Evolutionary conservation across 2,888 invertebrate species (phyloP), one percentile per base, ranked within the genome.

Genomic region (Galeopsomyia nigrocyanea): DNA sequence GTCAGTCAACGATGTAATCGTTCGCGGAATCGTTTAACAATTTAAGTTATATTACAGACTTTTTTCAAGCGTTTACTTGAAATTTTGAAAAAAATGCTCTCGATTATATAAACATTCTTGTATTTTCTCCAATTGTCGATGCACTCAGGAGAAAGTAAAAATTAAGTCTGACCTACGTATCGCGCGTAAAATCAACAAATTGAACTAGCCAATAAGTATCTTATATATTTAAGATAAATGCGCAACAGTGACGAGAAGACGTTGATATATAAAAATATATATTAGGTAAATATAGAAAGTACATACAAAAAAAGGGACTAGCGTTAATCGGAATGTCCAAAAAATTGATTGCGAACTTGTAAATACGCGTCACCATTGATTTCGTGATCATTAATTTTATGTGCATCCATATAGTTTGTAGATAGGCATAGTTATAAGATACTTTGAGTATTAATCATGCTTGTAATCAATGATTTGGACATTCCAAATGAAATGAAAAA

Each of bases 1-100:
- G 19, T 51, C 60, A 50, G 17, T 64, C 60, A 55, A 72, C 58
- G 72, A 60, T 68, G n/a, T 49, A 57, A 72, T 64, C 68, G 68
- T 64, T 72, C n/a, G 26, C 10, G 49, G 2, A 13, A 49, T 49
- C 31, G 21, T 56, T 56, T 56, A 21, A 47, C 3, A 0, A n/a
- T 50, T 67, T 51, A 50, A 60, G n/a, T 67, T 58, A 57, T 50
- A 57, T 50, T 67, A 53, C 53, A 39, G 61, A 61, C 56, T 61
- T 61, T 61, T 47, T 64, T 14, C 16, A 50, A 26, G 55, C 39
- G 10, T 56, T 57, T 46, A 26, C 51, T 21, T 53, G 53, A 57
- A 46, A 49, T 71, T 53, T 50, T 16, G 16, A 61, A 47, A 19
- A 21, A 22, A 57, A 22, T 21, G 55, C 60, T 49, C 51, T 31